Evolutionary conservation across 2,113 vertebrate species (phyloP), one percentile per base, ranked within the genome.

Genomic region (Forbesichthys agassizii): DNA sequence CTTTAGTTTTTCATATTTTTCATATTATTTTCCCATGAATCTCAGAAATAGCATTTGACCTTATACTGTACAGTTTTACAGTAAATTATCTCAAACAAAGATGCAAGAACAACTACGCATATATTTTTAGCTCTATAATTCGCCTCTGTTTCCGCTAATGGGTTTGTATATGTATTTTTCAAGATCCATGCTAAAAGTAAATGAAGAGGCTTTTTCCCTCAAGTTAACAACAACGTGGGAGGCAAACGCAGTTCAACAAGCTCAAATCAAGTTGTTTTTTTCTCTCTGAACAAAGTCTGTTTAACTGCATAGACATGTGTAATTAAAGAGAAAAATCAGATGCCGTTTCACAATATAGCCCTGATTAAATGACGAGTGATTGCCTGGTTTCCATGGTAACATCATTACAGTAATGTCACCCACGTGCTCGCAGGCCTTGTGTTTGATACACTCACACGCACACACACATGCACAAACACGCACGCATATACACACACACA

Each of bases 331-430:
- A 68, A 68, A 68, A 65, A 36, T 64, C 20, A 18, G 5, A 11
- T 12, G 48, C 20, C 47, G 14, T 36, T 48, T 33, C 71, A 64
- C 54, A 68, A 64, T 64, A 42, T 53, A 9, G 54, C 53, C 12
- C 49, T 79, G 77, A 79, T 74, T 66, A 75, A 62, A 49, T 51
- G 66, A 60, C 14, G 36, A 68, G 47, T n/a, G 16, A 48, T n/a
- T 9, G 11, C 49, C 33, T 5, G 5, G 2, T 61, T 42, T 5
- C 47, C 56, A 61, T 55, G 53, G 65, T 4, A 57, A 46, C 48
- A 1, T 13, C 36, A n/a, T 11, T 54, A 14, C 53, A 14, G 53
- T 3, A 9, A 59, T 20, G 67, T 64, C 53, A 55, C 8, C 11
- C 62, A 66, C 48, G 33, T 48, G 16, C 64, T 8, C 54, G 2